Base-by-base conservation (phyloP, 1,140 invertebrate species). In the Chironomus striatipennis region DNA sequence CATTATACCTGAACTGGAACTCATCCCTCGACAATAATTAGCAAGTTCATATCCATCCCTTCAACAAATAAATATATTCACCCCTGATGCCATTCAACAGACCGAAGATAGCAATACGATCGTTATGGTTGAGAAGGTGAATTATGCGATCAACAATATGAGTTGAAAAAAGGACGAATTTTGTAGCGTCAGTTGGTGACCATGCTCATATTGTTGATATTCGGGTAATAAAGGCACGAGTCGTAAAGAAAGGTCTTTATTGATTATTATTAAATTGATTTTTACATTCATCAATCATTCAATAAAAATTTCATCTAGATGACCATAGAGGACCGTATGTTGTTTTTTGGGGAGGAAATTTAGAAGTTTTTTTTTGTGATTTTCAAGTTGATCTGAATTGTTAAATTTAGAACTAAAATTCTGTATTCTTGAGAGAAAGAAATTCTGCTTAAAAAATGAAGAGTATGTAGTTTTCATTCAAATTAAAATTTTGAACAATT, bases 61-160 rank as follows among this genome's bases (percentile, higher is more conserved):
- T 2, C 1, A 57, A 34, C 24, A 34, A 34, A 34, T 34, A 34
- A 34, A 34, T 34, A 34, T 34, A 10, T 57, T 57, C 47, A n/a
- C n/a, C 47, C 47, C 47, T 57, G 12, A n/a, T 57, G 47, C 18
- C 65, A 70, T 21, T 21, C 65, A 18, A 18, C 9, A 57, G 9
- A 70, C 18, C 9, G 9, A 70, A 20, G 65, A 70, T 18, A n/a
- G n/a, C 18, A 9, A 18, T 70, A 17, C 20, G 65, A 70, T 70
- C 65, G 65, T 70, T 70, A 70, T 70, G 65, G 65, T 70, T 70
- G 65, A 70, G 20, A 21, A 20, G 65, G 65, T 70, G 65, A 70
- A 70, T 70, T 70, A 70, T 70, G 65, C 65, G 65, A 70, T 70
- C 17, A 15, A 12, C 7, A 70, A 70, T 70, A 70, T n/a, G n/a